Evolutionary conservation across 2,113 vertebrate species (phyloP).

Genomic region (Bothrops jararaca): DNA sequence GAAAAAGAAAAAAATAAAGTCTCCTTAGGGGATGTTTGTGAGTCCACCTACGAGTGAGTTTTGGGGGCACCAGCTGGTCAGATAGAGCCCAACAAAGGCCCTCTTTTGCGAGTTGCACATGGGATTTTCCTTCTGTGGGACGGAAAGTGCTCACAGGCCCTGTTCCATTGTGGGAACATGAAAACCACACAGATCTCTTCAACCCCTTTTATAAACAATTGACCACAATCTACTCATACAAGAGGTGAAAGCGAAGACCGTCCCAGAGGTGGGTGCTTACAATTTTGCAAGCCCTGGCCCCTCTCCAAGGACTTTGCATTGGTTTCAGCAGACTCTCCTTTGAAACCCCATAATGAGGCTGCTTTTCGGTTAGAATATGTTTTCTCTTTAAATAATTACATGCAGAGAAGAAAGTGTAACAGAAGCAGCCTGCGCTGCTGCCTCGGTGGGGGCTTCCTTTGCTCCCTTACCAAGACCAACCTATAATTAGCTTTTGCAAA

Average conservation of each 20-base stretch:
- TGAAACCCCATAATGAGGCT: background rate
- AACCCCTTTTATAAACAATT: background rate
- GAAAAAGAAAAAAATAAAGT: background rate
- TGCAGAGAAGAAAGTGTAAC: background rate
- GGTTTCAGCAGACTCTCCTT: background rate
- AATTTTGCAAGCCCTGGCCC: background rate
- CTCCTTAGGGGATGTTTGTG: background rate
- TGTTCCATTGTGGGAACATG: background rate
- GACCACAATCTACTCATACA: background rate
- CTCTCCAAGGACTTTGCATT: background rate
- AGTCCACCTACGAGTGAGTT: background rate
- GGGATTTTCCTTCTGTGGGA: background rate
- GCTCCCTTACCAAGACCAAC: slow-evolving; percentile 4
- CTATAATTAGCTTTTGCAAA: slow-evolving; percentile 24
- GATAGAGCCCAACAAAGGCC: background rate
- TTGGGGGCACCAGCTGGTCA: background rate
- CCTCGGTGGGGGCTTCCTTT: background rate
- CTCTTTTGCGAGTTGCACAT: background rate
- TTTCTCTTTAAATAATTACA: slow-evolving; percentile 27
- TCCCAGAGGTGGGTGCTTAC: background rate
- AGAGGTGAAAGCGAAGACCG: background rate
- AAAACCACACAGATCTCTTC: background rate
- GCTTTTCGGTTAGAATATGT: background rate
- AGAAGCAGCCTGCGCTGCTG: background rate
- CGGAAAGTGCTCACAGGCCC: background rate